Conservation (phyloP, 2,888 invertebrate genomes). For the Eurytoma adleriae region DNA sequence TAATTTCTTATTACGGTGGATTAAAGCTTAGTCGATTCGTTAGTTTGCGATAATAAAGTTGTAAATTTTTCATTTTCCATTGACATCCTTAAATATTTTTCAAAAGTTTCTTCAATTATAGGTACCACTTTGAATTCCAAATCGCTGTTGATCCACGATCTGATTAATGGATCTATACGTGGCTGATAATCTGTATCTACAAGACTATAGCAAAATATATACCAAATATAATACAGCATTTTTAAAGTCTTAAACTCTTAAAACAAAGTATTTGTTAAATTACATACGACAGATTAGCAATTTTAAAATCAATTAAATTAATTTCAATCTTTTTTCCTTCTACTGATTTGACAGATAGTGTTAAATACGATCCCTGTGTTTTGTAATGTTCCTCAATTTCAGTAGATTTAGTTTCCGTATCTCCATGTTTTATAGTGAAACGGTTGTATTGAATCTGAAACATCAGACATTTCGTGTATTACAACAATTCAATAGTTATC, state of each 20-base stretch:
- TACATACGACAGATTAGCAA: conserved; percentile 39
- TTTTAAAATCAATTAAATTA: conserved; percentile 45
- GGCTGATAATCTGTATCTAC: conserved; percentile 40
- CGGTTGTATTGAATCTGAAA: conserved; percentile 32
- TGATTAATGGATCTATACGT: conserved; percentile 22
- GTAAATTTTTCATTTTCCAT: conserved; percentile 35
- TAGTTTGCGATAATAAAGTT: neutral
- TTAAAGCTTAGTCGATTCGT: neutral
- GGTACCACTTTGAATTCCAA: conserved; percentile 41
- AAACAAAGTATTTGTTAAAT: neutral
- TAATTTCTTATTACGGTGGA: neutral
- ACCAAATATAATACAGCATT: neutral
- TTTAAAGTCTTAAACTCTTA: neutral
- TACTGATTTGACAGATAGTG: conserved; percentile 1
- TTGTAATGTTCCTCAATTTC: conserved; percentile 46
- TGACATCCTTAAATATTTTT: conserved; percentile 32
- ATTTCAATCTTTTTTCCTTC: conserved; percentile 7
- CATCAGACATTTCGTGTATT: neutral
- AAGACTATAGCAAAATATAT: conserved; percentile 13
- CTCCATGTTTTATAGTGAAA: conserved; percentile 23
- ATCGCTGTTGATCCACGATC: conserved; percentile 39
- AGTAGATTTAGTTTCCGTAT: neutral
- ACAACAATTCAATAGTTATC: no score
- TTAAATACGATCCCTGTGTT: conserved; percentile 46
- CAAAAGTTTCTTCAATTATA: conserved; percentile 41